A percentile compares a stretch with the other conserved stretches of the same genome.
Conservation (phyloP, 2,113 vertebrate genomes). For the Oceanites oceanicus region DNA sequence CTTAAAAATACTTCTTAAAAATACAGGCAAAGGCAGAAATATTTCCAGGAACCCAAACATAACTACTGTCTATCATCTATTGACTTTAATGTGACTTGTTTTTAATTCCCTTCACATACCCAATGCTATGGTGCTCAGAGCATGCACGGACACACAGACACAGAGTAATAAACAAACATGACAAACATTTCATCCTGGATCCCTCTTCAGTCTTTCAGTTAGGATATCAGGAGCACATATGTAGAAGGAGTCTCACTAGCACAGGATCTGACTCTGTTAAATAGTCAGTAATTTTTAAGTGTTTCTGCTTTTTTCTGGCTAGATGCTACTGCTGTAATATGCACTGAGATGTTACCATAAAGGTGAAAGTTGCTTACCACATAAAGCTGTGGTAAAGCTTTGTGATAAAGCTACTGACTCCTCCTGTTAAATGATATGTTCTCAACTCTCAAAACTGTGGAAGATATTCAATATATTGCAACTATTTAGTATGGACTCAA, state of each 20-base stretch:
- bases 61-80: neutral
- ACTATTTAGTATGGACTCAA: neutral
- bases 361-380: neutral
- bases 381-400: no score
- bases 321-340: neutral
- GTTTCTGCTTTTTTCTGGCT: neutral
- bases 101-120: neutral
- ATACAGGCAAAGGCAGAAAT: neutral
- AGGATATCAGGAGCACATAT: neutral
- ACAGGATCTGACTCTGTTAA: neutral
- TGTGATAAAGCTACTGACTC: neutral
- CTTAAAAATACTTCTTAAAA: neutral
- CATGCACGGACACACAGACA: rapidly evolving
- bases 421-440: neutral
- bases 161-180: neutral
- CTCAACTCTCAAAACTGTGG: neutral
- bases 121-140: neutral
- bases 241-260: neutral
- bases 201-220: neutral
- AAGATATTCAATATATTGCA: neutral
- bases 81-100: neutral
- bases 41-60: neutral
- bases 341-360: neutral
- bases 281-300: neutral
- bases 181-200: neutral